Evolutionary conservation across 1,140 invertebrate genomes (phyloP), one percentile per base, ranked within the genome.

Genomic region (Pseudomyrmex flavicornis): DNA sequence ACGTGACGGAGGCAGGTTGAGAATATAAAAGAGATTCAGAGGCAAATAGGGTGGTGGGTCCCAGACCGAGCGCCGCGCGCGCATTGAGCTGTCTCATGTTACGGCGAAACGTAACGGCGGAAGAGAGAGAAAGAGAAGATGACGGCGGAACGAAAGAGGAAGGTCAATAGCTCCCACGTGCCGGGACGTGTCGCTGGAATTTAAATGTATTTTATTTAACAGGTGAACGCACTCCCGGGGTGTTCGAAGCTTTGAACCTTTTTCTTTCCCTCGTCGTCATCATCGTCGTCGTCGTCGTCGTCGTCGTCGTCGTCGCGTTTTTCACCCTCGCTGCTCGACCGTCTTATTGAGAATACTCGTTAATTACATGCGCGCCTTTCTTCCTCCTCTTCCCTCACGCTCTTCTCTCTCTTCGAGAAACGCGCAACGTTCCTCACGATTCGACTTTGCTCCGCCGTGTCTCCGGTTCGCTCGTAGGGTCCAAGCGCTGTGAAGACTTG

Each of bases 271-370:
- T 69, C 76, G 73, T 59, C 59, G 63, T 52, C 26, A 35, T 50
- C 44, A 2, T 72, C n/a, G n/a, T n/a, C n/a, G n/a, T n/a, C n/a
- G n/a, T n/a, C n/a, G n/a, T n/a, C 7, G 58, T 56, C 84, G 46
- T 50, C 44, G 2, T 72, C 7, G 58, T 58, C 84, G 77, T 79
- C 77, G 44, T 66, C 50, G 46, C 58, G 62, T 46, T 48, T 17
- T 75, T 65, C 26, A 69, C 44, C 22, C 74, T 17, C 26, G 26
- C 26, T 26, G 35, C 10, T 56, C 62, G 44, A 56, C 54, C 56
- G 62, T 90, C 89, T 90, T 90, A 90, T 90, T 90, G 84, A 90
- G 86, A 90, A 90, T 90, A 90, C 89, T 88, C 89, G 89, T 90
- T 90, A 90, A 90, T 90, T 90, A 90, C 89, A 90, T 83, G 89